Evolutionary conservation across 2,797 vertebrate genomes (phyloP).

Genomic region (Karalla daura): DNA sequence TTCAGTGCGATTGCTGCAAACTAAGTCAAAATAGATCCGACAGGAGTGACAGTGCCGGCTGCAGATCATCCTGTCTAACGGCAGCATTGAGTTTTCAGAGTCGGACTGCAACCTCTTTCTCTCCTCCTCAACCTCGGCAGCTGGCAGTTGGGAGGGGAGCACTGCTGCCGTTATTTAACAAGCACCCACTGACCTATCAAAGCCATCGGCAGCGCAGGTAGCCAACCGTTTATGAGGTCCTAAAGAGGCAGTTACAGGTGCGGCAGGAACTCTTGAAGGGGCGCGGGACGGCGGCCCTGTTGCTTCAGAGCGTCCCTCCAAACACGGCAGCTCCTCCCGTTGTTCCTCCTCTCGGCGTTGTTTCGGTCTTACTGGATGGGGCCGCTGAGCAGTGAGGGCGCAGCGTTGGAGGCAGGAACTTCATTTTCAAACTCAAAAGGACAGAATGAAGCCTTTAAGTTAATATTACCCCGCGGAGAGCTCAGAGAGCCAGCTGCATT

Average conservation of each 20-base stretch:
- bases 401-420: slow-evolving; percentile 49
- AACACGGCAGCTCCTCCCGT: slow-evolving; percentile 40
- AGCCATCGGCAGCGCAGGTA: slow-evolving; percentile 53
- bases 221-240: slow-evolving; percentile 67
- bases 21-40: neutral
- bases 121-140: slow-evolving; percentile 49
- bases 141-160: slow-evolving; percentile 64
- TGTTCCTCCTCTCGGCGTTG: slow-evolving; percentile 42
- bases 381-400: neutral
- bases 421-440: slow-evolving; percentile 78
- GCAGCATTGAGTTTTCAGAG: slow-evolving; percentile 22
- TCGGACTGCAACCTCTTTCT: slow-evolving; percentile 36
- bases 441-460: slow-evolving; percentile 82
- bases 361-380: slow-evolving; percentile 39
- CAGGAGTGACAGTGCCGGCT: no score
- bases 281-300: slow-evolving; percentile 44
- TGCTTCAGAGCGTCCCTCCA: slow-evolving; percentile 47
- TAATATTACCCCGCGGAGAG: slow-evolving; percentile 79
- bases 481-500: slow-evolving; percentile 77
- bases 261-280: slow-evolving; percentile 55
- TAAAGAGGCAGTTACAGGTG: slow-evolving; percentile 62
- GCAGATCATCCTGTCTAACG: no score
- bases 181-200: slow-evolving; percentile 72
- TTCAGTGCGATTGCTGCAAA: neutral
- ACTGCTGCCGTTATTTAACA: slow-evolving; percentile 65